phyloP scores from a whole-genome alignment of 2,113 vertebrate genomes.

The Chaetodon trifascialis region DNA sequence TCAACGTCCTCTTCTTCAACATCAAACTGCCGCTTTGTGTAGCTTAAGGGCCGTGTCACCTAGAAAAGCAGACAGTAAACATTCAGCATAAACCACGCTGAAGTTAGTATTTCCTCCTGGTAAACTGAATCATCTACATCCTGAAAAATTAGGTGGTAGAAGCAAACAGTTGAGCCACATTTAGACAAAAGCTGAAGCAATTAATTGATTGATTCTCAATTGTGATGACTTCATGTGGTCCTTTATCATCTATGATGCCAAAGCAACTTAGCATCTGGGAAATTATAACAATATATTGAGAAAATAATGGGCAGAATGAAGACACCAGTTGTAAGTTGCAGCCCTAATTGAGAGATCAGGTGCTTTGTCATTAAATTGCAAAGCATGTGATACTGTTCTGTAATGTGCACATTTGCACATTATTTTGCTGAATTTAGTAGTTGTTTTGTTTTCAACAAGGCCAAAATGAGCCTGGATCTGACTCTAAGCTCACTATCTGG shows the following conservation, averaged over 20 bases:
- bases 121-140: not conserved
- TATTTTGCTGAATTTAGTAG: not conserved
- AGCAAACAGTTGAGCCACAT: not conserved
- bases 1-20: slow-evolving; percentile 98
- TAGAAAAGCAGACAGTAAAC: slow-evolving; percentile 58
- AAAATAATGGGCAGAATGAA: not conserved
- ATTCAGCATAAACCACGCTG: not conserved
- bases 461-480: not conserved
- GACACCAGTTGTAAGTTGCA: not conserved
- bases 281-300: not conserved
- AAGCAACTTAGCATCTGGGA: not conserved
- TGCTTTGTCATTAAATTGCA: not conserved
- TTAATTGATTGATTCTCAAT: too few relatives aligned
- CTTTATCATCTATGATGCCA: not conserved
- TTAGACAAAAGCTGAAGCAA: not conserved
- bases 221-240: too few relatives aligned
- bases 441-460: not conserved
- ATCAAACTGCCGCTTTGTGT: slow-evolving; percentile 96
- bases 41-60: slow-evolving; percentile 95
- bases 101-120: not conserved
- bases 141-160: not conserved
- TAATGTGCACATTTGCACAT: not conserved
- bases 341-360: not conserved
- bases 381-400: not conserved
- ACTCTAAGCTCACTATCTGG: not conserved